A percentile compares a stretch with the other conserved stretches of the same genome.
phyloP scores from a whole-genome alignment of 2,888 invertebrate genomes.

The Diaphora mendica region DNA sequence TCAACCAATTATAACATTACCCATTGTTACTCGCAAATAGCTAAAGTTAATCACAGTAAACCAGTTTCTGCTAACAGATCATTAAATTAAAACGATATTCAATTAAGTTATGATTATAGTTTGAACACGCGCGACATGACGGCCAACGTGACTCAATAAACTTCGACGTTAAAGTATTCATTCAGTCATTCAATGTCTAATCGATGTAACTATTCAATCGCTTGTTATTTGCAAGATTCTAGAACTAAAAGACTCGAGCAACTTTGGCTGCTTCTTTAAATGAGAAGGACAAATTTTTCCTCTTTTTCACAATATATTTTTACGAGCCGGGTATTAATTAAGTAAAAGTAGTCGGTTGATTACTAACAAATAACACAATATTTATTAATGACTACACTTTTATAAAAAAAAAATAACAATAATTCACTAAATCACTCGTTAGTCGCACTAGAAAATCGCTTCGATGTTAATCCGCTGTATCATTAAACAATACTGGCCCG shows the following conservation, averaged over 20 bases:
- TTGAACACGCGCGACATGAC: neutral
- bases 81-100: conserved; percentile 5
- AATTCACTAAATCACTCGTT: too few relatives aligned
- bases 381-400: too few relatives aligned
- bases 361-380: too few relatives aligned
- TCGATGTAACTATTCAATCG: neutral
- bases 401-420: too few relatives aligned
- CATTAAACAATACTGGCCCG: too few relatives aligned
- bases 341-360: too few relatives aligned
- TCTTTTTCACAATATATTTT: too few relatives aligned
- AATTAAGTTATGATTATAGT: conserved; percentile 7
- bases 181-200: neutral
- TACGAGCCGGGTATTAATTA: too few relatives aligned
- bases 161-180: neutral
- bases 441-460: too few relatives aligned
- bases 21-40: conserved; percentile 2
- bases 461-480: too few relatives aligned
- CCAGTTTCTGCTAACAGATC: conserved; percentile 4
- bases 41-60: conserved; percentile 1
- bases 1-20: conserved; percentile 1
- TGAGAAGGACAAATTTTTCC: neutral
- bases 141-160: neutral
- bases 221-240: neutral
- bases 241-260: too few relatives aligned
- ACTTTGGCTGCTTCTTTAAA: too few relatives aligned